Percentiles rank a stretch among this genome's conserved stretches.
These are phyloP conservation scores for Trichoplusia ni DNA, from an alignment of 1,140 invertebrate species.

Conservation along the genomic window DNA sequence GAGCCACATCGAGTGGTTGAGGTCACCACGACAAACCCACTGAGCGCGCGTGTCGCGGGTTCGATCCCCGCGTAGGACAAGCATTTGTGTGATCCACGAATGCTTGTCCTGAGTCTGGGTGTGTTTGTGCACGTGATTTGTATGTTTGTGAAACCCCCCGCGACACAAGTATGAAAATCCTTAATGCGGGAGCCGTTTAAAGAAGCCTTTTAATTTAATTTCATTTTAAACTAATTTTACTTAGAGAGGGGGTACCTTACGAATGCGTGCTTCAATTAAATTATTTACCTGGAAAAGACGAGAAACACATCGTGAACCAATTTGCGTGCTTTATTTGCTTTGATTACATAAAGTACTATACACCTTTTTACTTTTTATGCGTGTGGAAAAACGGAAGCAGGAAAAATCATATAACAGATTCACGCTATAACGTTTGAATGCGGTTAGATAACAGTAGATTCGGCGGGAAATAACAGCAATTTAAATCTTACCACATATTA, in stretches of 20 bases:
- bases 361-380: neutral
- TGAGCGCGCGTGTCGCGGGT: no score
- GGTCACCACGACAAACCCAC: no score
- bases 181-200: no score
- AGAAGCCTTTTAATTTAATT: no score
- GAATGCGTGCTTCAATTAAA: neutral
- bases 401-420: conserved; percentile 41
- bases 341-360: conserved; percentile 49
- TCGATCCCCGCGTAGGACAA: no score
- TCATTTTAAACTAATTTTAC: neutral
- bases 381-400: conserved; percentile 63
- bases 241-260: neutral
- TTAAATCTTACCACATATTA: neutral
- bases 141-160: no score
- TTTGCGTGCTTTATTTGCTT: conserved; percentile 59
- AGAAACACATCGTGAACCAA: neutral
- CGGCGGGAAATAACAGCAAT: conserved; percentile 13
- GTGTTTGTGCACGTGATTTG: no score
- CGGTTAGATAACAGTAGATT: conserved; percentile 28
- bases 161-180: no score
- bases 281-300: neutral
- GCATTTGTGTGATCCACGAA: no score
- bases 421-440: neutral
- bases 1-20: no score
- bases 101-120: no score